Conservation (phyloP, 2,797 vertebrate genomes). For the Onychomys torridus region DNA sequence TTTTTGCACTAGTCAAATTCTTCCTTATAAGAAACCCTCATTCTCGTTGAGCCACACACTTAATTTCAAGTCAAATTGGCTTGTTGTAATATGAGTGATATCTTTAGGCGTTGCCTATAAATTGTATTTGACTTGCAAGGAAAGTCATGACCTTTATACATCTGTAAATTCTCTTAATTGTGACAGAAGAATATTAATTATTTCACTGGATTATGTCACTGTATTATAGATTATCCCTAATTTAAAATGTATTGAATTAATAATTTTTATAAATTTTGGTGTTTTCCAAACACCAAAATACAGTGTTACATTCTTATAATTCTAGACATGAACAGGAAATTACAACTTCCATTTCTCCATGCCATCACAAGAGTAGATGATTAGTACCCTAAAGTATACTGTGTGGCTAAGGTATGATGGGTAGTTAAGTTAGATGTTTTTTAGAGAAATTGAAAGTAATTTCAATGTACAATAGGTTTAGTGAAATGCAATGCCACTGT, state of each 20-base stretch:
- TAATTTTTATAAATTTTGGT: not conserved
- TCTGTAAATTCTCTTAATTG: not conserved
- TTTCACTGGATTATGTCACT: not conserved
- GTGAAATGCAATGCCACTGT: not conserved
- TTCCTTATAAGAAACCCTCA: not conserved
- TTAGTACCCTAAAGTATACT: no score
- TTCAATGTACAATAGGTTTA: not conserved
- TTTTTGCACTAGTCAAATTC: not conserved
- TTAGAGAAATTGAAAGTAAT: no score
- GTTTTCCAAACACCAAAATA: not conserved
- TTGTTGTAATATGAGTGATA: not conserved
- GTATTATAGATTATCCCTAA: not conserved
- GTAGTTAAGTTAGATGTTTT: not conserved
- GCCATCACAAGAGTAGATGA: not conserved
- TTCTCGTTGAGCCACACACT: not conserved
- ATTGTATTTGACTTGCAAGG: not conserved
- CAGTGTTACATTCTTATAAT: no score
- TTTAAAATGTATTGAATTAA: not conserved
- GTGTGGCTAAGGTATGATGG: not conserved
- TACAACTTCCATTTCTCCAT: not conserved
- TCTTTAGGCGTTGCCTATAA: not conserved
- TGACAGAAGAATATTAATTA: not conserved
- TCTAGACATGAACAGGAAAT: not conserved
- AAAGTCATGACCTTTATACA: not conserved
- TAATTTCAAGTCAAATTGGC: not conserved